Evolutionary conservation across 2,113 vertebrate species (phyloP).

Genomic region (Grallaria varia): DNA sequence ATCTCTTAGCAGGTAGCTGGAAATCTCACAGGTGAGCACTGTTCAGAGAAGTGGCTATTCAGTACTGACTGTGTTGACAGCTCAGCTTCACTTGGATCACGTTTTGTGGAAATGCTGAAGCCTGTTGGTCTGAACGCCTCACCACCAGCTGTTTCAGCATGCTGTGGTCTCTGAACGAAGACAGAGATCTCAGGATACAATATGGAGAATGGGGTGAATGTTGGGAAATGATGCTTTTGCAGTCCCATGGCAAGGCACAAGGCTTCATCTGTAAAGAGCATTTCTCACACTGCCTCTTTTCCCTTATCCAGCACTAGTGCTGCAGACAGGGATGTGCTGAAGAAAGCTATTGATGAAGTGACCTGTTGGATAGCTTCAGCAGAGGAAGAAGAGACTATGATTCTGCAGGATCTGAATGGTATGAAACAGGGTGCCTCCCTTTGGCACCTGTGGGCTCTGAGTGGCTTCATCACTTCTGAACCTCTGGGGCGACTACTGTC

Average conservation of each 20-base stretch:
- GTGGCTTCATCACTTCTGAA: neutral
- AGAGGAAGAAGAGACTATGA: constrained; percentile 68
- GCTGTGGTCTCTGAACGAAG: neutral
- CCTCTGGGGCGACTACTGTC: neutral
- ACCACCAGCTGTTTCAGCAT: neutral
- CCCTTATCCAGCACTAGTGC: neutral
- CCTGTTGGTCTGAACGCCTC: rapidly evolving
- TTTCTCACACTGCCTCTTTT: neutral
- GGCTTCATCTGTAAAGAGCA: neutral
- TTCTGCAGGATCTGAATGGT: constrained; percentile 70
- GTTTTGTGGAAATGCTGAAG: neutral
- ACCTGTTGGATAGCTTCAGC: constrained; percentile 71
- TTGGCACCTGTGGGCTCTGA: neutral
- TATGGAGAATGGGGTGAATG: neutral
- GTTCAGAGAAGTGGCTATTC: neutral
- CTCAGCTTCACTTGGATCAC: neutral
- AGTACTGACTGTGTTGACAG: neutral
- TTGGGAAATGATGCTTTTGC: neutral
- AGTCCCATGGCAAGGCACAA: neutral
- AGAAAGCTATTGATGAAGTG: constrained; percentile 72
- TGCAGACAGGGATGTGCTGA: constrained; percentile 66
- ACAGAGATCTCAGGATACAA: neutral
- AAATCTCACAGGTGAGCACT: constrained; percentile 51
- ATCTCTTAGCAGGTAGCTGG: constrained; percentile 56
- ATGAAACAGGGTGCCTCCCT: neutral